phyloP scores from a whole-genome alignment of 2,888 invertebrate genomes.

The Lasioglossum morio region DNA sequence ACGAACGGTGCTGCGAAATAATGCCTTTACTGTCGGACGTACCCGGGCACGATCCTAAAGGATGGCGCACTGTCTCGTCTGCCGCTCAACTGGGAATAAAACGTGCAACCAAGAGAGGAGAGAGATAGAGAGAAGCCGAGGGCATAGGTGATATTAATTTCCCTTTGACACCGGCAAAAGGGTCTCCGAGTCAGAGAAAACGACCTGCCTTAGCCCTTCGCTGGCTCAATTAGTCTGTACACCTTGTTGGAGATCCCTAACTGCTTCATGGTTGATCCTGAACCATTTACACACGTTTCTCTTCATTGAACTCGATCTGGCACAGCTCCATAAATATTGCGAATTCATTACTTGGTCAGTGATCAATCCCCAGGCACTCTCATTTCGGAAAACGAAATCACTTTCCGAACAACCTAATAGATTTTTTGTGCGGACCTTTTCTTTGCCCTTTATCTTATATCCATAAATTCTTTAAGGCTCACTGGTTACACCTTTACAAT shows the following conservation, averaged over 20 bases:
- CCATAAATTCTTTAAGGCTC: no score
- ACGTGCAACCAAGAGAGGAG: neutral
- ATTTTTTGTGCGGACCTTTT: no score
- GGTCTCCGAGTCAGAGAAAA: neutral
- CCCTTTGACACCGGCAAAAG: neutral
- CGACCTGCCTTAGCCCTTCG: neutral
- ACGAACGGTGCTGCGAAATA: slow-evolving; percentile 65
- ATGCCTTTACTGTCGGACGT: slow-evolving; percentile 53
- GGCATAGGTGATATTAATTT: slow-evolving; percentile 26
- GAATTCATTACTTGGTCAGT: no score
- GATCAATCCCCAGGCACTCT: no score
- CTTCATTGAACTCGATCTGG: no score
- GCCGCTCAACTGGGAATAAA: slow-evolving; percentile 4
- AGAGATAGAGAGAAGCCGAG: neutral
- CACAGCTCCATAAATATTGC: no score
- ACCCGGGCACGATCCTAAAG: slow-evolving; percentile 54
- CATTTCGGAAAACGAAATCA: no score
- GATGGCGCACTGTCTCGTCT: slow-evolving; percentile 10
- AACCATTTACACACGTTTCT: neutral
- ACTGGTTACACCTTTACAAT: no score
- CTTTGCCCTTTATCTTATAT: no score
- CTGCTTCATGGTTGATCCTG: neutral
- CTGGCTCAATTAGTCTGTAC: neutral
- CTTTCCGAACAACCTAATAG: no score
- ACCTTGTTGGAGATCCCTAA: neutral